These are phyloP conservation scores for Borostomias antarcticus DNA, from an alignment of 2,797 vertebrate species.

Conservation along the genomic window DNA sequence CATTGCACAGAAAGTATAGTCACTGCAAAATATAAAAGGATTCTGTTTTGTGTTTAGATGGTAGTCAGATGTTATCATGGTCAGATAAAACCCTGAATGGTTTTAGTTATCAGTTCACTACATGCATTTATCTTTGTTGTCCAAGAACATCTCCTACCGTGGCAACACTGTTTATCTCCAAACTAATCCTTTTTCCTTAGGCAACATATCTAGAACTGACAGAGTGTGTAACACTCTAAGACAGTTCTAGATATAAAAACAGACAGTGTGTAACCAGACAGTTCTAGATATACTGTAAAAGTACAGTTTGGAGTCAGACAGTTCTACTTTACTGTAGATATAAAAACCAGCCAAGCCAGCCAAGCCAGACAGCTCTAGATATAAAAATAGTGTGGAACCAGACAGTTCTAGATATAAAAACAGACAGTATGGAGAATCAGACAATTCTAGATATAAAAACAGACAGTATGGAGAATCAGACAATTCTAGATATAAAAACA, in stretches of 20 bases:
- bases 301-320: no score
- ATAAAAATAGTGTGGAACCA: not conserved
- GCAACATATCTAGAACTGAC: not conserved
- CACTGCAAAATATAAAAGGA: not conserved
- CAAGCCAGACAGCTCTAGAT: constrained; percentile 4
- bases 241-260: constrained; percentile 1
- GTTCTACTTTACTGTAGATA: no score
- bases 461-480: no score
- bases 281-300: no score
- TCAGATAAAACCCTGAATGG: constrained; percentile 46
- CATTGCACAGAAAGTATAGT: constrained; percentile 53
- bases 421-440: not conserved
- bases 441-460: not conserved
- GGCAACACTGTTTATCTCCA: not conserved
- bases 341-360: no score
- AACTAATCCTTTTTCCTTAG: not conserved
- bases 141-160: not conserved
- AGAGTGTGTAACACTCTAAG: not conserved
- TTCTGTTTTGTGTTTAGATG: constrained; percentile 48
- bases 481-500: no score
- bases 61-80: constrained; percentile 46
- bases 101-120: constrained; percentile 33
- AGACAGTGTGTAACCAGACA: not conserved
- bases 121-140: constrained; percentile 6
- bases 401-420: constrained; percentile 2